These are phyloP conservation scores for Gobionotothen gibberifrons DNA, from an alignment of 2,797 vertebrate genomes.

Conservation along the genomic window DNA sequence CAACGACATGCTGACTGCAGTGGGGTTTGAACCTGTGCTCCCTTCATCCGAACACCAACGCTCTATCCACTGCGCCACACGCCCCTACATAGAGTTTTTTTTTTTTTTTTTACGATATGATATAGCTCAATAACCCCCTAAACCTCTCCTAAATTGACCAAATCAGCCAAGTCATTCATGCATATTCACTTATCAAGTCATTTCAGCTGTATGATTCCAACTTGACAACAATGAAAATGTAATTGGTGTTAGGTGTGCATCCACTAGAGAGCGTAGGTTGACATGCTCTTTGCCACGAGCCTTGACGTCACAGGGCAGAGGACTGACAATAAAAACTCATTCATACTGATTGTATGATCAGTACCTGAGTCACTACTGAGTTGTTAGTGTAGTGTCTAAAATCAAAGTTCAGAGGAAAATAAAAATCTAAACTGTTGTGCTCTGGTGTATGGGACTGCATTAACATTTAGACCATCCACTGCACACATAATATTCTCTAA, in stretches of 20 bases:
- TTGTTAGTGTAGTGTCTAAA: constrained; percentile 14
- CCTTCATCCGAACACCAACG: too few species aligned
- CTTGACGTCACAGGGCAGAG: constrained; percentile 18
- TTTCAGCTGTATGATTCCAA: constrained; percentile 14
- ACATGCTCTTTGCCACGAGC: background rate
- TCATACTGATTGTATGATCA: background rate
- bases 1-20: too few species aligned
- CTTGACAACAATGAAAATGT: background rate
- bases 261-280: constrained; percentile 36
- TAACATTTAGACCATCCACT: background rate
- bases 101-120: too few species aligned
- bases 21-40: too few species aligned
- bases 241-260: background rate
- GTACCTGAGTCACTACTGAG: background rate
- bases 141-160: too few species aligned
- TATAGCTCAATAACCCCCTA: too few species aligned
- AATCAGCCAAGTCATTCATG: too few species aligned
- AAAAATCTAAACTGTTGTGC: background rate
- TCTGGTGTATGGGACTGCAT: background rate
- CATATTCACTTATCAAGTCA: background rate
- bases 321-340: constrained; percentile 1
- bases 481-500: background rate
- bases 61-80: too few species aligned
- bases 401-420: background rate
- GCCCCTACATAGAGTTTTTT: too few species aligned